Evolutionary conservation across 2,797 vertebrate genomes (phyloP).

Genomic region (Pipistrellus nathusii): DNA sequence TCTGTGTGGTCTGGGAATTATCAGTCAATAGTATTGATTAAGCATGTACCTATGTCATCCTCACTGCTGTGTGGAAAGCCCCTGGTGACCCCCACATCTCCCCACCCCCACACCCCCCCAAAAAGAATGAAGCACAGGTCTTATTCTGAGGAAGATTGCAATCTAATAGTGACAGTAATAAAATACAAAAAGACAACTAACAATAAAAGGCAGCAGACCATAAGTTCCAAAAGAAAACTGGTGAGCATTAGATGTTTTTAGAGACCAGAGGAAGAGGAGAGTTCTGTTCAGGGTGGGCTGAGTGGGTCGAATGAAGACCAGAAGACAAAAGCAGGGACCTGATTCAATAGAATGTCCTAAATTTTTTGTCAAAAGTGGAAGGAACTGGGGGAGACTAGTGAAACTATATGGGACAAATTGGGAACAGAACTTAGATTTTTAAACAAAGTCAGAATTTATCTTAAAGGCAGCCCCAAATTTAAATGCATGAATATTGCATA

Average conservation of each 20-base stretch:
- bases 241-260: not conserved
- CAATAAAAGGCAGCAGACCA: not conserved
- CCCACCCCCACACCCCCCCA: too few relatives aligned
- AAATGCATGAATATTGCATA: not conserved
- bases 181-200: not conserved
- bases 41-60: not conserved
- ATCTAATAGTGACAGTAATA: not conserved
- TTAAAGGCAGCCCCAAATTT: not conserved
- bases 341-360: not conserved
- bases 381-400: not conserved
- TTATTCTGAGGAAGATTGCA: constrained; percentile 11
- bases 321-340: not conserved
- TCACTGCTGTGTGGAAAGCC: not conserved
- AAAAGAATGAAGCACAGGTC: not conserved
- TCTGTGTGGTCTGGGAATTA: not conserved
- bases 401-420: not conserved
- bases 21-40: not conserved
- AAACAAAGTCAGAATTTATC: not conserved
- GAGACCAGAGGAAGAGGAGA: not conserved
- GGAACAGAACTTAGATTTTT: not conserved
- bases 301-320: not conserved
- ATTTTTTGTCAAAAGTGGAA: not conserved
- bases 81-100: not conserved
- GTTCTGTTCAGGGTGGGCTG: not conserved
- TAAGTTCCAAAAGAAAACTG: not conserved